A percentile compares a stretch with the other conserved stretches of the same genome.
Evolutionary conservation across 2,797 vertebrate genomes (phyloP).

Genomic region (Masticophis lateralis): DNA sequence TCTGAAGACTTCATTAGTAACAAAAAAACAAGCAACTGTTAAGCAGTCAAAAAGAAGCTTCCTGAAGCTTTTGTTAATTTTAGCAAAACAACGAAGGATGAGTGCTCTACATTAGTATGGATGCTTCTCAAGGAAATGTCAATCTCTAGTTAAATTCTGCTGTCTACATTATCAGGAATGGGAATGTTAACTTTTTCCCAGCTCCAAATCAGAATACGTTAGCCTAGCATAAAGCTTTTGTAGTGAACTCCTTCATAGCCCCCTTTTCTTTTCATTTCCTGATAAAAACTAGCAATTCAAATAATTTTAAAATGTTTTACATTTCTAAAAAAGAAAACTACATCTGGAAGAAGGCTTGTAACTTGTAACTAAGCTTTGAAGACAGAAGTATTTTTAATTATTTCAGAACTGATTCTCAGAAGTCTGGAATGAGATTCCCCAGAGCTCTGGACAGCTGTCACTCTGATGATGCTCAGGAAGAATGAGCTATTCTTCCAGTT

Average conservation of each 20-base stretch:
- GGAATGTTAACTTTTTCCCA: slow-evolving; percentile 38
- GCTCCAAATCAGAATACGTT: slow-evolving; percentile 47
- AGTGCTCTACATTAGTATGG: slow-evolving; percentile 61
- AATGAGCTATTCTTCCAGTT: neutral
- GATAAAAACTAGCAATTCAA: neutral
- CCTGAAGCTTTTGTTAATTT: slow-evolving; percentile 67
- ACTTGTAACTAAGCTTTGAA: slow-evolving; percentile 30
- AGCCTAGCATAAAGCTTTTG: slow-evolving; percentile 29
- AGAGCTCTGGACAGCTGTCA: neutral
- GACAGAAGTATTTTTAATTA: slow-evolving; percentile 46
- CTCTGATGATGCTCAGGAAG: neutral
- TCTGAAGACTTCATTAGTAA: slow-evolving; percentile 71
- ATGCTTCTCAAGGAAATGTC: slow-evolving; percentile 47
- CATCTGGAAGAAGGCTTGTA: slow-evolving; percentile 27
- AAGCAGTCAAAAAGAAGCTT: slow-evolving; percentile 69
- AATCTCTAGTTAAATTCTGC: slow-evolving; percentile 50
- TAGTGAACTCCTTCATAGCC: neutral
- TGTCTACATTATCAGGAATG: slow-evolving; percentile 32
- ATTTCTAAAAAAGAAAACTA: neutral
- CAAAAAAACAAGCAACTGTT: slow-evolving; percentile 71
- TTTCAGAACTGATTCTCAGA: slow-evolving; percentile 30
- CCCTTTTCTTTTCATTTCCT: neutral
- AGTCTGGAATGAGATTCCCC: neutral
- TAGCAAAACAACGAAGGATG: slow-evolving; percentile 44
- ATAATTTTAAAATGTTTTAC: neutral